A percentile compares a stretch with the other conserved stretches of the same genome.
Conservation (phyloP, 1,140 invertebrate species). For the Tetramorium alpestre region DNA sequence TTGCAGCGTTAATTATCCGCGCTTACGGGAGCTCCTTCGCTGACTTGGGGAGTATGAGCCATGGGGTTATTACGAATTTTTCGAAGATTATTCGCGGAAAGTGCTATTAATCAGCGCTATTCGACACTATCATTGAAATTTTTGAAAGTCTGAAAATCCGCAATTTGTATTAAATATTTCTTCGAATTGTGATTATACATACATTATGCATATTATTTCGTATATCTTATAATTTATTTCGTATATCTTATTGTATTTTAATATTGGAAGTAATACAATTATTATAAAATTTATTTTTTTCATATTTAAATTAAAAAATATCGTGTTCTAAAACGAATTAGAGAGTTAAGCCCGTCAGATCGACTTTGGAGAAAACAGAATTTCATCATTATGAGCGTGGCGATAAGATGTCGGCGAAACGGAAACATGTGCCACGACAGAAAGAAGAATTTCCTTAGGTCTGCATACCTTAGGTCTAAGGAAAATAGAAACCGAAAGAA, state of each 20-base stretch:
- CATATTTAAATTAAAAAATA: not conserved
- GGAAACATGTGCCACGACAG: slow-evolving; percentile 51
- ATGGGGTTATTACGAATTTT: slow-evolving; percentile 6
- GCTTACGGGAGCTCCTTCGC: not conserved
- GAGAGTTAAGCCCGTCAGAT: not conserved
- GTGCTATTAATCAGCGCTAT: not conserved
- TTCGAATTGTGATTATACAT: not conserved
- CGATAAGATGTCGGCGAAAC: slow-evolving; percentile 40
- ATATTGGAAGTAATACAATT: not conserved
- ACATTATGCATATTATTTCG: not conserved
- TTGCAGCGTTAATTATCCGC: slow-evolving; percentile 60
- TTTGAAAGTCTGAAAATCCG: not conserved
- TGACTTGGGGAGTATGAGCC: not conserved
- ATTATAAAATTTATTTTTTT: not conserved
- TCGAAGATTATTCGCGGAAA: slow-evolving; percentile 31
- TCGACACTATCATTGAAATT: not conserved
- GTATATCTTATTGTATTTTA: not conserved
- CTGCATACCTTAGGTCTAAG: slow-evolving; percentile 13
- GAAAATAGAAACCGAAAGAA: slow-evolving; percentile 36
- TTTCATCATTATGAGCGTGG: slow-evolving; percentile 50
- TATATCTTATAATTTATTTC: too few species aligned
- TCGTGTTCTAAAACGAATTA: too few species aligned
- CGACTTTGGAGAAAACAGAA: not conserved
- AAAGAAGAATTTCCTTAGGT: slow-evolving; percentile 3
- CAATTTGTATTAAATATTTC: not conserved